Base-by-base conservation (phyloP, 2,797 vertebrate genomes). In the Neopelma chrysocephalum region DNA sequence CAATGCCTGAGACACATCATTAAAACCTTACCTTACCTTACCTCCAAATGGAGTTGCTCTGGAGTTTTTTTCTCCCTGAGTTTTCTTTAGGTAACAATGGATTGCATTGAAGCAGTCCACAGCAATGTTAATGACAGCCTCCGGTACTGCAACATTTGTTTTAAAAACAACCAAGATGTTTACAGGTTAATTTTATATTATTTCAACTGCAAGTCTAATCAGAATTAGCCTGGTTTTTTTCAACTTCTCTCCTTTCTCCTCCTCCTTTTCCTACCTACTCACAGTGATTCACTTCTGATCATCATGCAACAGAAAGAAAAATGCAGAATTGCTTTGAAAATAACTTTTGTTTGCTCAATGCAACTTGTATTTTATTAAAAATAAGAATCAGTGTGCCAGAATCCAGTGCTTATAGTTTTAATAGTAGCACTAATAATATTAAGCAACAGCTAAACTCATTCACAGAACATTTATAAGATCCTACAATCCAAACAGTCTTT, bases 221-320 rank as follows among this genome's bases (percentile, higher is more conserved):
- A 80, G 54, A 89, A 91, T 79, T 87, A 60, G 31, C 42, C 14
- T 68, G 26, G 61, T 78, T 86, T 45, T 27, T 88, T 90, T 57
- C 65, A 92, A 1, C 6, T 90, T 83, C 40, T 82, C 51, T 70
- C 20, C 2, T 19, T 78, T 43, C 45, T 81, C 18, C 50, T 78
- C 34, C 16, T 69, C 23, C 48, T 92, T 40, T 61, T 78, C 83
- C 31, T 40, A 13, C 14, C 19, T 20, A 78, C 22, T 84, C 42
- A 78, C n/a, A 78, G n/a, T 64, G 38, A 83, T 75, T 90, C 69
- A 81, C 4, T 94, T 89, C 60, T 83, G 7, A 65, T 61, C 13
- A 38, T 57, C 56, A 66, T 0, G 1, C 14, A 92, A 54, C 16
- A 81, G 36, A 82, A 84, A 60, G 27, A 89, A 90, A 86, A 51